Conservation (phyloP, 2,888 invertebrate genomes). For the Coleophora deauratella region DNA sequence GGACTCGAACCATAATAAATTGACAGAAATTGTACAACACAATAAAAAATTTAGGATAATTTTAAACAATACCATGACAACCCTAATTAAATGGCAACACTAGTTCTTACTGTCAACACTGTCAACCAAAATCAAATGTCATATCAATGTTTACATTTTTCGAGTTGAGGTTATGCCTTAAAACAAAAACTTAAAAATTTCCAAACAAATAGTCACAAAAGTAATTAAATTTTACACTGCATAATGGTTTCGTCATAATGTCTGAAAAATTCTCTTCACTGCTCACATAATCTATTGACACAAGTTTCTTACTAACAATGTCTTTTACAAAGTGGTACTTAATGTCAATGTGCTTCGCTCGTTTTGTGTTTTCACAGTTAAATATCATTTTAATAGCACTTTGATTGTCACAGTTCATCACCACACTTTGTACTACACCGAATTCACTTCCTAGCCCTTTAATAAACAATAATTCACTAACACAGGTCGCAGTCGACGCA, state of each 20-base stretch:
- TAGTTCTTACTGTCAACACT: no score
- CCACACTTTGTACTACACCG: background rate
- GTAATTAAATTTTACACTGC: background rate
- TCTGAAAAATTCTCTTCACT: background rate
- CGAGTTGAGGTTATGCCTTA: background rate
- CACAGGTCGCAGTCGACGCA: no score
- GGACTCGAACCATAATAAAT: no score
- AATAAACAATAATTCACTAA: no score
- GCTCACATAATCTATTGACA: background rate
- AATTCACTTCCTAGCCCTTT: no score
- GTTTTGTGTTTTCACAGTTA: background rate
- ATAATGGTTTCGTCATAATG: background rate
- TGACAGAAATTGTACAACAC: no score
- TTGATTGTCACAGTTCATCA: background rate
- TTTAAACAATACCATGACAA: no score
- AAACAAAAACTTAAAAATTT: background rate
- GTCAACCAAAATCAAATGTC: no score
- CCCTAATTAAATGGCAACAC: no score
- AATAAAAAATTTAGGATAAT: no score
- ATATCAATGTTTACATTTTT: no score
- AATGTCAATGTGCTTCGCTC: background rate
- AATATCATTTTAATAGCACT: background rate
- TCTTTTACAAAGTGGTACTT: constrained; percentile 1
- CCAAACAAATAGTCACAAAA: background rate
- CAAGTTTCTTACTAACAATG: background rate